These are phyloP conservation scores for Sinosuthora webbiana DNA, from an alignment of 2,113 vertebrate species.

Conservation along the genomic window DNA sequence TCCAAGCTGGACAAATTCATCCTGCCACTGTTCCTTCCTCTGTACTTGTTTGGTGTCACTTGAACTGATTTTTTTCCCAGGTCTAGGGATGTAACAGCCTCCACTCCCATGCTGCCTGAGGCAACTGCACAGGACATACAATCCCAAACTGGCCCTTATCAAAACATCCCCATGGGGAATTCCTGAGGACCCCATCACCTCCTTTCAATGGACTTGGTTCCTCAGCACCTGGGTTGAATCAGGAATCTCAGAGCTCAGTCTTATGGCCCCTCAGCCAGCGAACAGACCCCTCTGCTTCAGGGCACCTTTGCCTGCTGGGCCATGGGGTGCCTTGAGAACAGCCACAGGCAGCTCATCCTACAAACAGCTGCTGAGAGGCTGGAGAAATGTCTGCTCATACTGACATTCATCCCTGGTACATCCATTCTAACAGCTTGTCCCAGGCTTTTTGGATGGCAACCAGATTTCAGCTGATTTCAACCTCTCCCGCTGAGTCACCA, in stretches of 20 bases:
- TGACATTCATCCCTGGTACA: not conserved
- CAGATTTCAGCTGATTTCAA: not conserved
- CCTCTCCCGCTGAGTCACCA: not conserved
- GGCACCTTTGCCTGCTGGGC: not conserved
- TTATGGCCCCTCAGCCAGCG: rapidly evolving
- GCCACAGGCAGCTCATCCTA: not conserved
- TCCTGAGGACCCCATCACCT: not conserved
- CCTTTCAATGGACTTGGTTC: not conserved
- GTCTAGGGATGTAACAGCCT: not conserved
- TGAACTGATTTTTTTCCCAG: not conserved
- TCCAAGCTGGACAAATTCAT: not conserved
- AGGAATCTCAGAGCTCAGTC: not conserved
- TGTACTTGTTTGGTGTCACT: not conserved
- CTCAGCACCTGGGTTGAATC: not conserved
- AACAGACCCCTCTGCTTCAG: not conserved
- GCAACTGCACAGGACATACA: not conserved
- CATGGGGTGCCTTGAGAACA: not conserved
- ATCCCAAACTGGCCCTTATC: not conserved
- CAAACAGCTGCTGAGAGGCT: not conserved
- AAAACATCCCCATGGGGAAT: not conserved
- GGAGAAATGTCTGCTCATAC: not conserved
- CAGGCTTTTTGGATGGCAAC: conserved; percentile 32
- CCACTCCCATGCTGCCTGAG: not conserved
- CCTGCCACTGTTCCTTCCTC: not conserved
- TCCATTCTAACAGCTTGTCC: conserved; percentile 31